These are phyloP conservation scores for Dissostichus mawsoni DNA, from an alignment of 2,113 vertebrate genomes.

Conservation along the genomic window DNA sequence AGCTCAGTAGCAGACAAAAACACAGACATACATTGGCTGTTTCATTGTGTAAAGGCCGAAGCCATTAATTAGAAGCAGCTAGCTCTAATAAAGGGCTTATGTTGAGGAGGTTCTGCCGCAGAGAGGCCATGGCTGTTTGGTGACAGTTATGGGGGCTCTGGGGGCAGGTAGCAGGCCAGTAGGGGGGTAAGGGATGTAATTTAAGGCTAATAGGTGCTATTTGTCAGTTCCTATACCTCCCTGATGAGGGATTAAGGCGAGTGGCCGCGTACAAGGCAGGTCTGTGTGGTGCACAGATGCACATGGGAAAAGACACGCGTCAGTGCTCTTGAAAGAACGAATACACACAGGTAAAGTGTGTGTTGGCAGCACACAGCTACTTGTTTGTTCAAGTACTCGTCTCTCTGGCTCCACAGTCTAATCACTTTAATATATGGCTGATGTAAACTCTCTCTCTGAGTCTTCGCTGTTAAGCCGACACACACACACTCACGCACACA, in stretches of 20 bases:
- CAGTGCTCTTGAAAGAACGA: slow-evolving; percentile 46
- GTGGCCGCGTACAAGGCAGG: slow-evolving; percentile 60
- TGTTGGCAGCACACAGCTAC: slow-evolving; percentile 69
- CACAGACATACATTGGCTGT: slow-evolving; percentile 32
- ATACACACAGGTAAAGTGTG: slow-evolving; percentile 51
- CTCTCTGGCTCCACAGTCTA: slow-evolving; percentile 70
- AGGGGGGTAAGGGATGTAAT: slow-evolving; percentile 56
- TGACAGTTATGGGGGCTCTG: slow-evolving; percentile 70
- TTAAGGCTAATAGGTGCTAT: slow-evolving; percentile 74
- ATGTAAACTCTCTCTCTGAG: slow-evolving; percentile 48
- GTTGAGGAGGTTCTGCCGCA: slow-evolving; percentile 56
- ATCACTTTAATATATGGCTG: slow-evolving; percentile 74
- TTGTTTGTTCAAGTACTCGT: slow-evolving; percentile 75
- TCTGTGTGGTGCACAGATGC: slow-evolving; percentile 63
- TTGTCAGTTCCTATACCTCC: slow-evolving; percentile 69
- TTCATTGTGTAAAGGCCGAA: slow-evolving; percentile 54
- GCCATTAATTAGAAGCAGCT: slow-evolving; percentile 57
- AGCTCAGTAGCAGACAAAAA: slow-evolving; percentile 47
- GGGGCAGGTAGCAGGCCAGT: slow-evolving; percentile 46
- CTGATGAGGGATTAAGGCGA: slow-evolving; percentile 74
- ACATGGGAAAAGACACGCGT: slow-evolving; percentile 21
- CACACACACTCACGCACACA: slow-evolving; percentile 16
- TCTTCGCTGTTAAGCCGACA: neutral
- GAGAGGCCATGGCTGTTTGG: slow-evolving; percentile 37
- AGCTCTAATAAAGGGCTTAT: slow-evolving; percentile 68